Percentiles rank a stretch among this genome's conserved stretches.
Conservation (phyloP, 2,888 invertebrate species). For the Hirtodrosophila duncani region DNA sequence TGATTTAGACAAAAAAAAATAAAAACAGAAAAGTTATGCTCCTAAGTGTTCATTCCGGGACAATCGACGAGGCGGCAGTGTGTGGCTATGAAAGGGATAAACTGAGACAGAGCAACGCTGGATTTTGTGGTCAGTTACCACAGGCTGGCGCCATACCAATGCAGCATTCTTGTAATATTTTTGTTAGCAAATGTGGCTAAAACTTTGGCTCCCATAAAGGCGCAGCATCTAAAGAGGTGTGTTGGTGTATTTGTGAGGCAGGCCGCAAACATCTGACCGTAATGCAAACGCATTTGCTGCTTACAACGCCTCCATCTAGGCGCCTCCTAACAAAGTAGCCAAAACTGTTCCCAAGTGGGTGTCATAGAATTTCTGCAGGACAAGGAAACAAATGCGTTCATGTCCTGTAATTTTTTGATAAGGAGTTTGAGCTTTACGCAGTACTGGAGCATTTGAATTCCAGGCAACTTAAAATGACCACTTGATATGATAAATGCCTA, state of each 20-base stretch:
- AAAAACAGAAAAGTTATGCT: too few species aligned
- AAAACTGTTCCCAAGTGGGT: too few species aligned
- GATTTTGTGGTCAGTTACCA: slow-evolving; percentile 34
- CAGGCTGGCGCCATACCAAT: slow-evolving; percentile 19
- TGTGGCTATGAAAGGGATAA: too few species aligned
- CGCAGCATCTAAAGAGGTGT: slow-evolving; percentile 34
- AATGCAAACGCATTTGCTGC: slow-evolving; percentile 68
- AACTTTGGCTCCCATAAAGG: slow-evolving; percentile 67
- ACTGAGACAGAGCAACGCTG: not conserved
- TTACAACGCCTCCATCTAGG: slow-evolving; percentile 28
- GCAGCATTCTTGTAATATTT: slow-evolving; percentile 65
- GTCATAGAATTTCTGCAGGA: too few species aligned
- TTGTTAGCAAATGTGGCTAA: slow-evolving; percentile 70
- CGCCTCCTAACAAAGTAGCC: slow-evolving; percentile 25
- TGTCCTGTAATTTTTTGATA: too few species aligned
- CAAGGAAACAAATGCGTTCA: too few species aligned
- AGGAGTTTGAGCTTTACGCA: too few species aligned
- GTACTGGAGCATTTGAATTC: too few species aligned
- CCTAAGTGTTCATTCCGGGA: too few species aligned
- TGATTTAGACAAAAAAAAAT: too few species aligned
- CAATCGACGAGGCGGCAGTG: not conserved
- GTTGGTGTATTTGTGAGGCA: slow-evolving; percentile 17
- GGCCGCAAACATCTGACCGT: slow-evolving; percentile 66
- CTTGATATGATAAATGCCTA: too few species aligned
- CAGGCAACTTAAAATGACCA: too few species aligned